Evolutionary conservation across 2,888 invertebrate species (phyloP).

Genomic region (Dinocampus coccinellae): DNA sequence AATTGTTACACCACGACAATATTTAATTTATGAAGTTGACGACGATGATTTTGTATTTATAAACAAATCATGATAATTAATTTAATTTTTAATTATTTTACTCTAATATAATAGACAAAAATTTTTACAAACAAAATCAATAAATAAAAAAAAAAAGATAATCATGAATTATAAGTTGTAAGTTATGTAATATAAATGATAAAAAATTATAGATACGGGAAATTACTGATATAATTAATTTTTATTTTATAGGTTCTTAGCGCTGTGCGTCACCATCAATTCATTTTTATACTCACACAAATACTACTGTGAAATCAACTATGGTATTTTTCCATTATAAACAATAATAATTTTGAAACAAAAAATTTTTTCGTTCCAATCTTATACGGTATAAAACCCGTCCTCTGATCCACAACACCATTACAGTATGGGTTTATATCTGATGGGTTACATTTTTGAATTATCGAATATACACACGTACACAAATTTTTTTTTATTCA

Average conservation of each 20-base stretch:
- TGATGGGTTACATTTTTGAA: background rate
- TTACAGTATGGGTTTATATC: background rate
- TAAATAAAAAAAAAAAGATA: too few relatives aligned
- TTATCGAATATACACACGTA: background rate
- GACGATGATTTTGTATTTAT: constrained; percentile 16
- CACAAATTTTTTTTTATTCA: background rate
- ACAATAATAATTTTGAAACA: background rate
- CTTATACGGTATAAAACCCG: background rate
- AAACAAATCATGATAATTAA: background rate
- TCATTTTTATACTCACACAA: background rate
- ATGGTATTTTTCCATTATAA: background rate
- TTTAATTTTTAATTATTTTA: too few relatives aligned
- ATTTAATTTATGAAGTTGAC: constrained; percentile 12
- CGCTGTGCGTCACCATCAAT: background rate
- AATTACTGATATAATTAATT: background rate
- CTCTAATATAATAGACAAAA: too few relatives aligned
- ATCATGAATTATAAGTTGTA: too few relatives aligned
- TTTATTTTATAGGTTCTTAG: constrained; percentile 23
- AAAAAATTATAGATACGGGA: background rate
- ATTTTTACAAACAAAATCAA: too few relatives aligned
- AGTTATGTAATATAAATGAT: background rate
- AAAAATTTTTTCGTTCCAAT: background rate
- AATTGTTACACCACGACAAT: constrained; percentile 15
- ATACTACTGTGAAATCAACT: background rate
- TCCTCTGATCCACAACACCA: background rate